A percentile compares a stretch with the other conserved stretches of the same genome.
Conservation (phyloP, 2,888 invertebrate species). For the Polyploca ridens region DNA sequence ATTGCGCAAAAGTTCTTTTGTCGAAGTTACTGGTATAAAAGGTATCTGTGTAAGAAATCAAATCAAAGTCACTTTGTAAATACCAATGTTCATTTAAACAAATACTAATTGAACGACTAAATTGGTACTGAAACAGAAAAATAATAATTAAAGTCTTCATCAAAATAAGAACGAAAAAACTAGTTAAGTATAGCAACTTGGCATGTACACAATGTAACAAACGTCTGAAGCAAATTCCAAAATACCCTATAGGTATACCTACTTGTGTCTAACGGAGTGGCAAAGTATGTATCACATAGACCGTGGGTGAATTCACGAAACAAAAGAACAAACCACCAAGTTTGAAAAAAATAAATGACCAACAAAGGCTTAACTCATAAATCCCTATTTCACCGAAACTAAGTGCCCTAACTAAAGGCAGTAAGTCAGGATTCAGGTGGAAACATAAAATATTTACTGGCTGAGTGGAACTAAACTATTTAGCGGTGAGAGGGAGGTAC, state of each 20-base stretch:
- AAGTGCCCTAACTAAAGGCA: constrained; percentile 44
- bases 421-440: constrained; percentile 53
- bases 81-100: not conserved
- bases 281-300: not conserved
- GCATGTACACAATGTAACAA: no score
- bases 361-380: constrained; percentile 40
- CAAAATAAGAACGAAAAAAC: no score
- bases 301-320: not conserved
- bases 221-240: no score
- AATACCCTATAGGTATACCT: not conserved
- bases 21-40: constrained; percentile 34
- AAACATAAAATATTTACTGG: constrained; percentile 66
- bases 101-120: not conserved
- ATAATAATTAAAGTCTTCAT: no score
- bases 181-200: no score
- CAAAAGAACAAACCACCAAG: not conserved
- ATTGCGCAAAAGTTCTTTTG: constrained; percentile 54
- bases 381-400: constrained; percentile 42
- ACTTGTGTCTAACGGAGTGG: not conserved
- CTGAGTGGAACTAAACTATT: constrained; percentile 60
- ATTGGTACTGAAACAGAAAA: no score
- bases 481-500: constrained; percentile 47
- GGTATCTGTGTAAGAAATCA: constrained; percentile 12
- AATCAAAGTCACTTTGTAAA: constrained; percentile 10
- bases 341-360: constrained; percentile 40